Conservation (phyloP, 2,797 vertebrate genomes). For the Taeniopygia guttata region DNA sequence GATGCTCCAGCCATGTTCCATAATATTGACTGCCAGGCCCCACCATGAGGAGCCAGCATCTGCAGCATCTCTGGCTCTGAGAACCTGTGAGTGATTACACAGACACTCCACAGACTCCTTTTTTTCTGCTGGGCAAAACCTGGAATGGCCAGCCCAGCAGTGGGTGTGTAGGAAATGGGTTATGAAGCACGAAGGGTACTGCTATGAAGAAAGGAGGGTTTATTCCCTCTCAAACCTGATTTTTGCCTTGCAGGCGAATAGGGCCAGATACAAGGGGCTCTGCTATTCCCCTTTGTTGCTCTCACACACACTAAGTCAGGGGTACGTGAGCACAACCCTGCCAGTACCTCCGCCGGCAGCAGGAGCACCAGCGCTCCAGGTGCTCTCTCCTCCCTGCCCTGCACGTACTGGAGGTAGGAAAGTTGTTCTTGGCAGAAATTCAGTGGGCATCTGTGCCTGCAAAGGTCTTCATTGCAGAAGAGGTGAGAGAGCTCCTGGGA, state of each 20-base stretch:
- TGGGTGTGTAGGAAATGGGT: not conserved
- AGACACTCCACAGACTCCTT: not conserved
- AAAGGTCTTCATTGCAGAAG: constrained; percentile 13
- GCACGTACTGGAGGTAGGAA: not conserved
- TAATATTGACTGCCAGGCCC: not conserved
- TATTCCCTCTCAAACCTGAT: not conserved
- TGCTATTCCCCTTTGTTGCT: not conserved
- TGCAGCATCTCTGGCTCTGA: not conserved
- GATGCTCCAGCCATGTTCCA: not conserved
- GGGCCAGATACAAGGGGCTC: not conserved
- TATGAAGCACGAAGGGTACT: not conserved
- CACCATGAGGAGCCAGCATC: not conserved
- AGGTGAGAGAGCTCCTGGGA: constrained; percentile 38
- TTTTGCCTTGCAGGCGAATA: not conserved
- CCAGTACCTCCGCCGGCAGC: not conserved
- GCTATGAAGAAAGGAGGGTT: not conserved
- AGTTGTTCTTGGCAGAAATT: constrained; percentile 58
- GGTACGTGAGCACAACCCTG: not conserved
- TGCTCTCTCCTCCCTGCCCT: not conserved
- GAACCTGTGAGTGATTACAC: constrained; percentile 1
- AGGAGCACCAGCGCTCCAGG: not conserved
- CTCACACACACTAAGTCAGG: not conserved
- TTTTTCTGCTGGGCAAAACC: not conserved
- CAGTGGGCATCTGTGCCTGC: not conserved
- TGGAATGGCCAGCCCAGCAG: not conserved